Percentiles rank a stretch among this genome's conserved stretches.
phyloP scores from a whole-genome alignment of 2,113 vertebrate genomes.

The Chamaea fasciata region DNA sequence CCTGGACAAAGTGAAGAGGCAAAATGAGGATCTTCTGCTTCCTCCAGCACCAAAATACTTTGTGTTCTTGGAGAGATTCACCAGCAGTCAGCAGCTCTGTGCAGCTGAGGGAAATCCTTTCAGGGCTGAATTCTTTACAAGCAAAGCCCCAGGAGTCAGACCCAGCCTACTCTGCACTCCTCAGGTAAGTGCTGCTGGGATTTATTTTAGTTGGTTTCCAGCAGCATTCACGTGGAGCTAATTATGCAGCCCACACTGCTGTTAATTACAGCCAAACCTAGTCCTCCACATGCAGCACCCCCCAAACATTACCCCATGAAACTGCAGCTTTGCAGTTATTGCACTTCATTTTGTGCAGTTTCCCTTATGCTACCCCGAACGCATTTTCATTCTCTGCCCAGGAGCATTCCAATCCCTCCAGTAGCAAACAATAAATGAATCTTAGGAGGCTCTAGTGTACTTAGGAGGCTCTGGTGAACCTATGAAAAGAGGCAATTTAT shows the following conservation, averaged over 20 bases:
- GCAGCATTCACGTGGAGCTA: neutral
- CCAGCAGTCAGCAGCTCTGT: neutral
- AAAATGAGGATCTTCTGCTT: neutral
- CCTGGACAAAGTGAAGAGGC: neutral
- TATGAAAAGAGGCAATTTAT: conserved; percentile 30
- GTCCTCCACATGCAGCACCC: neutral
- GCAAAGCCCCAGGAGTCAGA: neutral
- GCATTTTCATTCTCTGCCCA: conserved; percentile 19
- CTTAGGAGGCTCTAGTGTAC: conserved; percentile 41
- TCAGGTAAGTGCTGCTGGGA: neutral
- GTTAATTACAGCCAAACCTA: neutral
- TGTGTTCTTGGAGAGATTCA: neutral
- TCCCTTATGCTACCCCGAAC: neutral
- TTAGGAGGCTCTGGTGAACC: conserved; percentile 36
- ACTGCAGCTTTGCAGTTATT: neutral
- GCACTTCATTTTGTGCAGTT: neutral
- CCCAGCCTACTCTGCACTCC: neutral
- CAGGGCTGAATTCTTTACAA: neutral
- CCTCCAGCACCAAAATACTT: neutral
- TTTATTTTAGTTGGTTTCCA: conserved; percentile 6
- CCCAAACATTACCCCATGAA: neutral
- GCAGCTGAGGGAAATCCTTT: neutral
- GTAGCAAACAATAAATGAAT: conserved; percentile 60
- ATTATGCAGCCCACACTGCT: neutral
- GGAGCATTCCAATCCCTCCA: conserved; percentile 15